Conservation (phyloP, 2,113 vertebrate species). For the Myrmecophaga tridactyla region DNA sequence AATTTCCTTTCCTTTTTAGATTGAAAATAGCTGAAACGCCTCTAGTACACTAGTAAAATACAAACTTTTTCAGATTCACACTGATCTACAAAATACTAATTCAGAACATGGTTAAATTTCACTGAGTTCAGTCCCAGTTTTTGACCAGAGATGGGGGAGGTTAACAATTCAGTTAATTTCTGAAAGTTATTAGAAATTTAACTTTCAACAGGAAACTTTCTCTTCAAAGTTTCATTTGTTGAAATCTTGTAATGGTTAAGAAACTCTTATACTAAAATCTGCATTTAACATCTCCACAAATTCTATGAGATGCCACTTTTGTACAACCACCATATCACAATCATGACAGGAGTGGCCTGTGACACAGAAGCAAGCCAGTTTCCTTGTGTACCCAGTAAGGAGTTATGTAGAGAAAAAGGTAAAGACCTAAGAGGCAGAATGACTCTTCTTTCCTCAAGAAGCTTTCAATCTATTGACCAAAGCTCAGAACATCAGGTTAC, state of each 20-base stretch:
- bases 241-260: neutral
- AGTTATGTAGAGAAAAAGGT: neutral
- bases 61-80: neutral
- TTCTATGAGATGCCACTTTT: neutral
- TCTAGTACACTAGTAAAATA: neutral
- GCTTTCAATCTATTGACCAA: slow-evolving; percentile 20
- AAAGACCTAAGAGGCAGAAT: neutral
- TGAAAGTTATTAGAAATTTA: slow-evolving; percentile 23
- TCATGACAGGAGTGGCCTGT: neutral
- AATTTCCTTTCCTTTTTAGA: neutral
- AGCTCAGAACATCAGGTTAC: neutral
- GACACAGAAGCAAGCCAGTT: slow-evolving; percentile 24
- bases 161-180: slow-evolving; percentile 21
- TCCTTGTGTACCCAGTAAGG: neutral
- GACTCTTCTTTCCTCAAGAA: neutral
- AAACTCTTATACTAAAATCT: slow-evolving; percentile 43
- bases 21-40: neutral
- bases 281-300: neutral
- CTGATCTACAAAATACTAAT: neutral
- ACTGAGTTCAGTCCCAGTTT: neutral
- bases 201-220: slow-evolving; percentile 33
- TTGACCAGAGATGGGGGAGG: neutral
- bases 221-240: neutral
- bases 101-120: slow-evolving; percentile 1
- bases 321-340: neutral